Conservation (phyloP, 2,797 vertebrate species). For the Oryzias dopingdopingensis region DNA sequence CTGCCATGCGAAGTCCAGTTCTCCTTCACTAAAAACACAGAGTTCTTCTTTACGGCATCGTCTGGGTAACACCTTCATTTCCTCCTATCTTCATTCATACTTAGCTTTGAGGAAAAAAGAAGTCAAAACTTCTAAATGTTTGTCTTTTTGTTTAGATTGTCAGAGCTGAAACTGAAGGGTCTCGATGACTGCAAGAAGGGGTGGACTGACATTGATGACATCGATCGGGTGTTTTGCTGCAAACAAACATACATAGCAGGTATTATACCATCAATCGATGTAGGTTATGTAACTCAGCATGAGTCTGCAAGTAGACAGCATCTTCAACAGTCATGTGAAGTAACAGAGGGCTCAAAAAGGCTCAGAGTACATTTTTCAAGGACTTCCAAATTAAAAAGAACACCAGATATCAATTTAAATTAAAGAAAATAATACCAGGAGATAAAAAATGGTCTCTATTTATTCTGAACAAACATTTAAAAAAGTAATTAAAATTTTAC, state of each 20-base stretch:
- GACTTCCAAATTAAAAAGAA: too few relatives aligned
- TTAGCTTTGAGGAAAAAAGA: background rate
- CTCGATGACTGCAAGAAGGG: background rate
- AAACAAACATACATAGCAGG: slow-evolving; percentile 40
- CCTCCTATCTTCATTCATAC: background rate
- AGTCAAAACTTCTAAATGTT: background rate
- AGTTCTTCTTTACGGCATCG: slow-evolving; percentile 24
- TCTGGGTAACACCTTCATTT: slow-evolving; percentile 35
- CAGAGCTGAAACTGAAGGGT: slow-evolving; percentile 44
- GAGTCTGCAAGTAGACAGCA: too few relatives aligned
- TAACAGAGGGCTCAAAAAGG: too few relatives aligned
- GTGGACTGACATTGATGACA: slow-evolving; percentile 37
- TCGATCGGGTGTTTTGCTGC: slow-evolving; percentile 39
- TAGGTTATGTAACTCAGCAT: too few relatives aligned
- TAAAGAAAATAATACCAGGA: too few relatives aligned
- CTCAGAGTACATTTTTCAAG: too few relatives aligned
- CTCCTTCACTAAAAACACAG: slow-evolving; percentile 49
- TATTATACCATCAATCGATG: slow-evolving; percentile 7
- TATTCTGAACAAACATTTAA: too few relatives aligned
- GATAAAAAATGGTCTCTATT: too few relatives aligned
- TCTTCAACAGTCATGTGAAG: too few relatives aligned
- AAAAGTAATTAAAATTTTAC: too few relatives aligned
- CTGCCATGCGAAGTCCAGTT: slow-evolving; percentile 56
- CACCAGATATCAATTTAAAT: too few relatives aligned
- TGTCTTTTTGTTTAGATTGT: slow-evolving; percentile 29